These are phyloP conservation scores for Pampusana beccarii DNA, from an alignment of 2,113 vertebrate species.

Conservation along the genomic window DNA sequence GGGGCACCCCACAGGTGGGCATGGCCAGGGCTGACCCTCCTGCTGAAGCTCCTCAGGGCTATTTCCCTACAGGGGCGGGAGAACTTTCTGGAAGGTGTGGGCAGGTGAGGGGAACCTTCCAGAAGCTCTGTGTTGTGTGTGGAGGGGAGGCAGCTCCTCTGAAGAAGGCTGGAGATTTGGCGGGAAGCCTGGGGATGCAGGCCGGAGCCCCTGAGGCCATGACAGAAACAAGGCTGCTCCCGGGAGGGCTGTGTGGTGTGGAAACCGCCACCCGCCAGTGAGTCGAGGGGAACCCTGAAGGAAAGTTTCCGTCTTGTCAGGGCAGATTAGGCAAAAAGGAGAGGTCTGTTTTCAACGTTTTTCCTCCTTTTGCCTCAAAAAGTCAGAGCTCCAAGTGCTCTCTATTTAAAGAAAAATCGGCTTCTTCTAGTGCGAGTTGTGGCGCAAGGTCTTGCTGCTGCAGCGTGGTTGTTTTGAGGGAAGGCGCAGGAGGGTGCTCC, in stretches of 20 bases:
- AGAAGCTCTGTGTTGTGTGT: background rate
- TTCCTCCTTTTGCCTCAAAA: background rate
- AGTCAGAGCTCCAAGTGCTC: background rate
- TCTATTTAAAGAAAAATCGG: background rate
- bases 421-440: background rate
- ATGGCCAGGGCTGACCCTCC: background rate
- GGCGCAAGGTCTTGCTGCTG: background rate
- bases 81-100: background rate
- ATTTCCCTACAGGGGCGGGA: background rate
- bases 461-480: background rate
- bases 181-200: too few relatives aligned
- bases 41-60: background rate
- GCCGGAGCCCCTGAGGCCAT: fast-evolving
- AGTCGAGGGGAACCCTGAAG: background rate
- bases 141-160: too few relatives aligned
- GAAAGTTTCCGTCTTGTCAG: background rate
- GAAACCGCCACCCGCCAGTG: fast-evolving
- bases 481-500: fast-evolving
- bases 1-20: background rate
- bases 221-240: fast-evolving
- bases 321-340: fast-evolving
- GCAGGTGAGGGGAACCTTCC: fast-evolving
- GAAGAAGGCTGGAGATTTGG: fast-evolving
- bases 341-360: background rate
- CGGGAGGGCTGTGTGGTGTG: fast-evolving